A percentile compares a stretch with the other conserved stretches of the same genome.
These are phyloP conservation scores for Pachyseris speciosa DNA, from an alignment of 64 coral and sea anemone species.

Conservation along the genomic window DNA sequence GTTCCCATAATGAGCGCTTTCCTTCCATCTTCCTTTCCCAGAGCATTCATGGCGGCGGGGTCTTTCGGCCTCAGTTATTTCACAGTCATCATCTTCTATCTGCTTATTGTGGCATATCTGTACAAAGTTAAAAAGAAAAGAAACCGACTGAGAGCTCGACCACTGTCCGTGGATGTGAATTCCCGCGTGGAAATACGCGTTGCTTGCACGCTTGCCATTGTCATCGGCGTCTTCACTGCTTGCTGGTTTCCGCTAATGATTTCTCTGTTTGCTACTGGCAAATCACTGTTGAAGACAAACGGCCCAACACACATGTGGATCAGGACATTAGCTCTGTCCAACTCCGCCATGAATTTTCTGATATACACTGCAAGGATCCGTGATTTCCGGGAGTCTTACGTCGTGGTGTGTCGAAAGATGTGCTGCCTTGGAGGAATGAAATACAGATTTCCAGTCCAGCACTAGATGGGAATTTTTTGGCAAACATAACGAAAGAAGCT, in stretches of 20 bases:
- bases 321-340: neutral
- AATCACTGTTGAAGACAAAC: neutral
- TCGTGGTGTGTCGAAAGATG: neutral
- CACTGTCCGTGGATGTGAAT: neutral
- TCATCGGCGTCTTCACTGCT: neutral
- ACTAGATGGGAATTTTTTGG: too few relatives aligned
- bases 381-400: neutral
- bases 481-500: too few relatives aligned
- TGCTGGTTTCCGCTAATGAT: conserved; percentile 35
- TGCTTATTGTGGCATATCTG: neutral
- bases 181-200: conserved; percentile 2
- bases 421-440: neutral
- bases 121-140: neutral
- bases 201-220: conserved; percentile 7
- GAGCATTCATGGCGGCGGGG: neutral
- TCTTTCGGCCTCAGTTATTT: neutral
- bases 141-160: neutral
- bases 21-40: neutral
- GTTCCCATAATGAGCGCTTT: neutral
- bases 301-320: conserved; percentile 1
- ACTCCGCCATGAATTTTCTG: conserved; percentile 13
- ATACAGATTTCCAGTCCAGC: too few relatives aligned
- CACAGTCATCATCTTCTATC: neutral
- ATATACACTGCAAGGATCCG: conserved; percentile 7
- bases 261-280: neutral